Evolutionary conservation across 2,113 vertebrate species (phyloP).

Genomic region (Siniperca chuatsi): DNA sequence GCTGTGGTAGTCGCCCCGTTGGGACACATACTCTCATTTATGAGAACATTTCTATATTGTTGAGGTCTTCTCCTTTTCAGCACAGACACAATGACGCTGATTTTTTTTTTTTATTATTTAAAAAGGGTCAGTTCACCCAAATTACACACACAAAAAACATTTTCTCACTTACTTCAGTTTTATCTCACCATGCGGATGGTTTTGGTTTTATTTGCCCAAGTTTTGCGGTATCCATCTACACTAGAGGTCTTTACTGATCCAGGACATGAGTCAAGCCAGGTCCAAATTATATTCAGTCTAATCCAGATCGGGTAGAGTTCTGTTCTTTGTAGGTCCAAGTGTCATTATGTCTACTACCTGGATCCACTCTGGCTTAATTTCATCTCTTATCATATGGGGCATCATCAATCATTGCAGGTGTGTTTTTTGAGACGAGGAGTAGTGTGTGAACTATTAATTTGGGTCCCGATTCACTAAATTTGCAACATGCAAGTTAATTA

Average conservation of each 20-base stretch:
- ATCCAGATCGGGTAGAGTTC: too few relatives aligned
- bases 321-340: too few relatives aligned
- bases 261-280: not conserved
- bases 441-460: too few relatives aligned
- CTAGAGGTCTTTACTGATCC: not conserved
- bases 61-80: conserved; percentile 10
- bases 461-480: too few relatives aligned
- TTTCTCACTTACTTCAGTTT: not conserved
- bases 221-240: not conserved
- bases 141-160: not conserved
- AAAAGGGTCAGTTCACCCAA: not conserved
- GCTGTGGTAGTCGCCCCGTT: not conserved
- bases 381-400: too few relatives aligned
- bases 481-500: too few relatives aligned
- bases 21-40: conserved; percentile 11
- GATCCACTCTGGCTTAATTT: too few relatives aligned
- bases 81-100: not conserved
- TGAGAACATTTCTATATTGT: not conserved
- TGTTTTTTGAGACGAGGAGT: too few relatives aligned
- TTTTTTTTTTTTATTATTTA: not conserved
- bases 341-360: too few relatives aligned
- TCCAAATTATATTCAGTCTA: not conserved
- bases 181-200: not conserved
- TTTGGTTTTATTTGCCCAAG: not conserved
- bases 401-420: too few relatives aligned